These are phyloP conservation scores for Helostoma temminkii DNA, from an alignment of 2,797 vertebrate species.

Conservation along the genomic window DNA sequence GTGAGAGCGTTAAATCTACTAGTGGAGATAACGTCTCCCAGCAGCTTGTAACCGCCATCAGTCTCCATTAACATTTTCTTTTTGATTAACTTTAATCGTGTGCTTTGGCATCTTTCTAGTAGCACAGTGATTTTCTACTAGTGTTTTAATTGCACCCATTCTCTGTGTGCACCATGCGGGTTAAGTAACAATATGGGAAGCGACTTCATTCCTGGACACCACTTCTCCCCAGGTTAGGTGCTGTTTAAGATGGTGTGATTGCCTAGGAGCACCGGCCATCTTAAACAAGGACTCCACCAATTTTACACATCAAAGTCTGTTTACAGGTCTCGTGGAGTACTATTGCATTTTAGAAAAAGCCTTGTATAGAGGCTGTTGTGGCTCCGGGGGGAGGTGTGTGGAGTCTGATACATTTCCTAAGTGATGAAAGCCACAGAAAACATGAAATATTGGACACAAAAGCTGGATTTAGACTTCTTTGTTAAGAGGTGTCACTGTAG, in stretches of 20 bases:
- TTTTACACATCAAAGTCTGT: constrained; percentile 25
- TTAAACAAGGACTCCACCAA: constrained; percentile 1
- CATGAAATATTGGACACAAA: constrained; percentile 19
- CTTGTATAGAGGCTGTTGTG: constrained; percentile 2
- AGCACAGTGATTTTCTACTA: no score
- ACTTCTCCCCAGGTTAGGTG: background rate
- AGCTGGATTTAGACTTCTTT: background rate
- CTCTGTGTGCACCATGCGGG: background rate
- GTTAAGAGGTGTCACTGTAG: background rate
- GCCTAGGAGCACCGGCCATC: background rate
- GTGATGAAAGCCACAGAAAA: constrained; percentile 5
- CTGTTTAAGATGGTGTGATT: background rate
- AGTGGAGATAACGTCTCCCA: background rate
- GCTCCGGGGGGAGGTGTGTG: constrained; percentile 8
- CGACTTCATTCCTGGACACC: background rate
- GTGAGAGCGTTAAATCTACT: background rate
- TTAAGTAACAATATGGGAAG: background rate
- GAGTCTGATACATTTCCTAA: constrained; percentile 24
- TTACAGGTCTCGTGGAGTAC: constrained; percentile 21
- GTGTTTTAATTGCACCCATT: background rate
- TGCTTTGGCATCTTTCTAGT: background rate
- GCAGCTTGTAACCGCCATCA: background rate
- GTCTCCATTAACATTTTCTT: background rate
- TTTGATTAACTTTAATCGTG: background rate
- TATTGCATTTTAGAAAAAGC: constrained; percentile 1